Conservation (phyloP, 2,113 vertebrate species). For the Callaeas wilsoni region DNA sequence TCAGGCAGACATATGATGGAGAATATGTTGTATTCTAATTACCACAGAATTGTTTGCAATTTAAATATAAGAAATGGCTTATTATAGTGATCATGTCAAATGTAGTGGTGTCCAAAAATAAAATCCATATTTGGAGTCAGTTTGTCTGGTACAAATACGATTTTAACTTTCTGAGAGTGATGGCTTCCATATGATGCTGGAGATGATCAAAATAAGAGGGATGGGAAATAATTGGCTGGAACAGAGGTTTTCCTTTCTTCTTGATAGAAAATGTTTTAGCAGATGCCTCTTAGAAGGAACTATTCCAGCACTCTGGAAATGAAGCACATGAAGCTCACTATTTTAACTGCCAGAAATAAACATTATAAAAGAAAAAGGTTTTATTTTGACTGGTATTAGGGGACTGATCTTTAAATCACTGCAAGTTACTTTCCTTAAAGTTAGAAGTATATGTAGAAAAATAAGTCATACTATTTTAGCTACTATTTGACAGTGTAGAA, state of each 20-base stretch:
- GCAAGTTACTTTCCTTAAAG: not conserved
- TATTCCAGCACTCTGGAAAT: slow-evolving; percentile 20
- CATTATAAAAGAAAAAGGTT: not conserved
- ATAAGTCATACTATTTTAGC: not conserved
- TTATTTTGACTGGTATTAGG: not conserved
- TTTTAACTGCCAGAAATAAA: not conserved
- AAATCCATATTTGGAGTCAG: slow-evolving; percentile 52
- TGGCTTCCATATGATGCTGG: slow-evolving; percentile 64
- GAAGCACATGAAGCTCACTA: not conserved
- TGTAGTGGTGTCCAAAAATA: slow-evolving; percentile 45
- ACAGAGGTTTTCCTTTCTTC: slow-evolving; percentile 39
- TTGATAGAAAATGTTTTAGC: slow-evolving; percentile 54
- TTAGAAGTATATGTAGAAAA: not conserved
- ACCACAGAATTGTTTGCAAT: slow-evolving; percentile 14
- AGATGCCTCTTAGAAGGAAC: slow-evolving; percentile 30
- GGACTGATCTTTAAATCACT: not conserved
- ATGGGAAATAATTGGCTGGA: slow-evolving; percentile 46
- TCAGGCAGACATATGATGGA: not conserved
- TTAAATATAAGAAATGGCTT: slow-evolving; percentile 33
- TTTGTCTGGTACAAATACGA: slow-evolving; percentile 63
- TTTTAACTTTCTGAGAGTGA: slow-evolving; percentile 54
- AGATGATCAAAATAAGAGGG: slow-evolving; percentile 39
- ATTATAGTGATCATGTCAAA: slow-evolving; percentile 8
- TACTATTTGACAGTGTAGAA: not conserved
- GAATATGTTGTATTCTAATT: slow-evolving; percentile 27